Conservation (phyloP, 2,888 invertebrate genomes). For the Rhodophaea formosa region DNA sequence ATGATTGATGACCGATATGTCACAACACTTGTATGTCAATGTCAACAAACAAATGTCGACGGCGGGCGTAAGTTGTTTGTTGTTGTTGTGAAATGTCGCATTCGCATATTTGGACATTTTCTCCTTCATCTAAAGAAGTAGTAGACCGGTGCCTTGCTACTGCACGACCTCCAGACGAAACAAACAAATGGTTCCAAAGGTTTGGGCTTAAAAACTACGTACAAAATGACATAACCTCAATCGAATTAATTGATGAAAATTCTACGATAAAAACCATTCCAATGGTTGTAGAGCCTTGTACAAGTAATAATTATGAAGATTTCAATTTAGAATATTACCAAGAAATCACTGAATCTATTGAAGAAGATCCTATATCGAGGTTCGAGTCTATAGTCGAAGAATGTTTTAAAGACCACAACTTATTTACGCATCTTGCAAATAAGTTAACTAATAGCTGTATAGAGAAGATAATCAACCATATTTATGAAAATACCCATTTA, state of each 20-base stretch:
- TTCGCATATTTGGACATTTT: slow-evolving; percentile 49
- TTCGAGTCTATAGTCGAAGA: slow-evolving; percentile 40
- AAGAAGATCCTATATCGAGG: slow-evolving; percentile 34
- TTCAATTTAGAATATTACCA: slow-evolving; percentile 26
- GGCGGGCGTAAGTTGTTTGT: too few species aligned
- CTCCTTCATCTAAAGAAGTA: slow-evolving; percentile 36
- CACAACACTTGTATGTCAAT: too few species aligned
- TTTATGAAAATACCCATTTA: slow-evolving; percentile 34
- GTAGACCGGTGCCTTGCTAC: slow-evolving; percentile 39
- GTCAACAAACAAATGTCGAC: too few species aligned
- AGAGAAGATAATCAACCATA: slow-evolving; percentile 44
- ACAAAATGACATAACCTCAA: slow-evolving; percentile 8
- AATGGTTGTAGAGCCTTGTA: slow-evolving; percentile 20
- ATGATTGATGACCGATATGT: too few species aligned
- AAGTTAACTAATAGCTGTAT: slow-evolving; percentile 35
- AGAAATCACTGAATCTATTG: slow-evolving; percentile 39
- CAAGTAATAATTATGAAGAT: slow-evolving; percentile 20
- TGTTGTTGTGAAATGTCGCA: slow-evolving; percentile 37
- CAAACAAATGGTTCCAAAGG: slow-evolving; percentile 46
- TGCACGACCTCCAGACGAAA: slow-evolving; percentile 32
- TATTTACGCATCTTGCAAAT: slow-evolving; percentile 40
- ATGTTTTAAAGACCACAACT: slow-evolving; percentile 35
- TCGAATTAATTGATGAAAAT: neutral
- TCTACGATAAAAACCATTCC: slow-evolving; percentile 14
- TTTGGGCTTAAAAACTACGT: slow-evolving; percentile 36